Conservation (phyloP, 2,888 invertebrate species). For the Adelphocoris suturalis region DNA sequence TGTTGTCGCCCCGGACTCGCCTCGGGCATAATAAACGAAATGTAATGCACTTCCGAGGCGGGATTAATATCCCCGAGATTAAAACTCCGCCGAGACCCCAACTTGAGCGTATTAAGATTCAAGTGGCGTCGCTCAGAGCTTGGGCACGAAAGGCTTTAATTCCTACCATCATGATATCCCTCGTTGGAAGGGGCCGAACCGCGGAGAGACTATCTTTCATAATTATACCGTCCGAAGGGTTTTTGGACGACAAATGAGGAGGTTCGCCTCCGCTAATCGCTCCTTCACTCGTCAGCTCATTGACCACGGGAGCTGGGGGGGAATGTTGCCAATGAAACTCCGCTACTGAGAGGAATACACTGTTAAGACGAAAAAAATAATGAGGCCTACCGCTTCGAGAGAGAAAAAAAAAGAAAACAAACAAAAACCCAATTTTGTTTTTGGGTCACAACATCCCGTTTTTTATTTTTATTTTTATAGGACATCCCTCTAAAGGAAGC, state of each 20-base stretch:
- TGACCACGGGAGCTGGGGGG: constrained; percentile 16
- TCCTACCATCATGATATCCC: constrained; percentile 41
- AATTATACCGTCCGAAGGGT: constrained; percentile 35
- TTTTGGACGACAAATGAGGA: background rate
- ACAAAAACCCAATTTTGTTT: background rate
- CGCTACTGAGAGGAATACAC: constrained; percentile 8
- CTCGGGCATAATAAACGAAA: constrained; percentile 26
- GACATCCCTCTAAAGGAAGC: too few relatives aligned
- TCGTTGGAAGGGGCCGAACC: background rate
- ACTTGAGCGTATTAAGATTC: constrained; percentile 37
- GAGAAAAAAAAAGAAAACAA: background rate
- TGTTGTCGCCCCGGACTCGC: background rate
- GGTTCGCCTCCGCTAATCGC: constrained; percentile 27
- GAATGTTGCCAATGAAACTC: background rate
- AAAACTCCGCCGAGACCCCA: background rate
- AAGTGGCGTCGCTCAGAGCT: background rate
- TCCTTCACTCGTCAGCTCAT: constrained; percentile 51
- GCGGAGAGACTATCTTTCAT: constrained; percentile 28
- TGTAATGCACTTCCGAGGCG: constrained; percentile 9
- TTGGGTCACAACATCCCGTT: too few relatives aligned
- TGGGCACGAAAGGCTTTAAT: background rate
- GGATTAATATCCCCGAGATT: constrained; percentile 45
- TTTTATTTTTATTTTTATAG: too few relatives aligned
- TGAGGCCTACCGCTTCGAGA: background rate
- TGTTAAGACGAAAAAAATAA: background rate